Evolutionary conservation across 2,888 invertebrate genomes (phyloP).

Genomic region (Prionchulus punctatus): DNA sequence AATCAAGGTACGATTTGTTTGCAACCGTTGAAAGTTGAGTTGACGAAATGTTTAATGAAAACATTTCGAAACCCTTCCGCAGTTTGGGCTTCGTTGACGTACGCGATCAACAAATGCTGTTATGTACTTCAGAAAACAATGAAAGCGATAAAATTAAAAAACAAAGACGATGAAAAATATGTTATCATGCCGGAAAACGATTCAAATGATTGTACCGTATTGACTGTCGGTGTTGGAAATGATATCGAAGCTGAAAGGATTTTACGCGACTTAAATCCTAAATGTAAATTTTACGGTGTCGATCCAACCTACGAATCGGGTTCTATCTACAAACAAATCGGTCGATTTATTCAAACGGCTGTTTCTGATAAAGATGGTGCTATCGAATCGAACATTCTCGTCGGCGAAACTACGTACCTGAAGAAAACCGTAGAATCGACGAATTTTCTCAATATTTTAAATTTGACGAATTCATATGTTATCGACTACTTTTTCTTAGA

Average conservation of each 20-base stretch:
- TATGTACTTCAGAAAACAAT: neutral
- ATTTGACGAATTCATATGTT: neutral
- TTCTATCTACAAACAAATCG: neutral
- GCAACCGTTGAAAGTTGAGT: too few species aligned
- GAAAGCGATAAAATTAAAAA: neutral
- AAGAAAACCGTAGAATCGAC: neutral
- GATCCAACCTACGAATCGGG: neutral
- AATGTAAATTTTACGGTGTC: neutral
- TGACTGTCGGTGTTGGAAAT: neutral
- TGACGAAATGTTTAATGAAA: too few species aligned
- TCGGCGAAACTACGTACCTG: neutral
- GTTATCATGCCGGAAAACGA: slow-evolving; percentile 3
- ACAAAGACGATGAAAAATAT: neutral
- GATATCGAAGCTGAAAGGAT: neutral
- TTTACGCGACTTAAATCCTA: neutral
- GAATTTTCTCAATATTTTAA: neutral
- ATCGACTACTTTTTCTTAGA: neutral
- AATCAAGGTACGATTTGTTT: too few species aligned
- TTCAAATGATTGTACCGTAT: neutral
- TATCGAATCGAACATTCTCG: neutral
- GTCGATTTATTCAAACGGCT: neutral
- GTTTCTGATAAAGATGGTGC: neutral
- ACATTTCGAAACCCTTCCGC: too few species aligned
- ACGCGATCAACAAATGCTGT: neutral
- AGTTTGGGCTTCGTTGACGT: neutral